Conservation (phyloP, 2,113 vertebrate species). For the Laticauda laticaudata region DNA sequence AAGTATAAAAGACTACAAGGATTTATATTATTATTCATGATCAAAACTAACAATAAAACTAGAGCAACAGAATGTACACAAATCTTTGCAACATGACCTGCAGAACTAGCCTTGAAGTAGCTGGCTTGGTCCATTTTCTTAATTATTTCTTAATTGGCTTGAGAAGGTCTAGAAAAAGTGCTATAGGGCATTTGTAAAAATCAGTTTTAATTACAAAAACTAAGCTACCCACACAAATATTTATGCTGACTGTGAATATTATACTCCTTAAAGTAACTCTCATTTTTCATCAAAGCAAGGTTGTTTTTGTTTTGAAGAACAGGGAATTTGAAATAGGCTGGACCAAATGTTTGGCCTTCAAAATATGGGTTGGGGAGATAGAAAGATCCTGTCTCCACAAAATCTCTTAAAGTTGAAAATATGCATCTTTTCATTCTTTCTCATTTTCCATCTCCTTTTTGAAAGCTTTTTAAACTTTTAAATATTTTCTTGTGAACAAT, state of each 20-base stretch:
- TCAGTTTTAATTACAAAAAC: constrained; percentile 8
- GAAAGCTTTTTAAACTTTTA: not conserved
- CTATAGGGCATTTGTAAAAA: not conserved
- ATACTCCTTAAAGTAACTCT: not conserved
- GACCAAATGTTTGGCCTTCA: not conserved
- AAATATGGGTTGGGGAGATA: not conserved
- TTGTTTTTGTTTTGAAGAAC: not conserved
- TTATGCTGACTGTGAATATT: constrained; percentile 1
- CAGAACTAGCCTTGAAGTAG: not conserved
- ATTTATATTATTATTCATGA: not conserved
- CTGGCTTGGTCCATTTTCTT: constrained; percentile 11
- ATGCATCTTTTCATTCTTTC: not conserved
- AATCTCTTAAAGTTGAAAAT: not conserved
- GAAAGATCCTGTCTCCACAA: not conserved
- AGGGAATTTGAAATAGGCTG: not conserved
- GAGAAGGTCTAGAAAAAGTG: not conserved
- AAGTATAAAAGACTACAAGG: not conserved
- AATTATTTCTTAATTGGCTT: constrained; percentile 16
- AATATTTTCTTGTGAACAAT: not conserved
- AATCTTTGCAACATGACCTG: not conserved
- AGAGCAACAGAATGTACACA: not conserved
- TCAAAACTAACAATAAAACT: not conserved
- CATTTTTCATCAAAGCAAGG: not conserved
- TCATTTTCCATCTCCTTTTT: not conserved
- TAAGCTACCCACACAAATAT: not conserved